These are phyloP conservation scores for Eristalis intricaria DNA, from an alignment of 2,888 invertebrate species.

Conservation along the genomic window DNA sequence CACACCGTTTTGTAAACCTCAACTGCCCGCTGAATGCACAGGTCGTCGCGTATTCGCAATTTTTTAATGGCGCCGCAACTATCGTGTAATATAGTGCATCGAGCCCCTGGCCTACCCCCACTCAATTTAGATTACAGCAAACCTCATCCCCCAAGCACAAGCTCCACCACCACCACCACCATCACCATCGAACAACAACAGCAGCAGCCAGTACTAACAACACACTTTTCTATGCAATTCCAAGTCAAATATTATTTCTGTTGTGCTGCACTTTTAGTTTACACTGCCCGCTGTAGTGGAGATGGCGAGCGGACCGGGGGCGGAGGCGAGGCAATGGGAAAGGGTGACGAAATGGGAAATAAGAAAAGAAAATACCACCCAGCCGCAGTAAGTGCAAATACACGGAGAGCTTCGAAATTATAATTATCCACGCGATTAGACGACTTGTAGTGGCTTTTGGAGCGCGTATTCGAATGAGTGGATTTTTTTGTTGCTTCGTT, in stretches of 20 bases:
- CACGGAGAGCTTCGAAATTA: constrained; percentile 21
- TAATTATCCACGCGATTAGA: constrained; percentile 57
- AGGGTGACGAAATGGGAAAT: not conserved
- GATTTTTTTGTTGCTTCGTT: not conserved
- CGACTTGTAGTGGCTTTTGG: constrained; percentile 43
- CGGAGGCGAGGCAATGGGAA: not conserved
- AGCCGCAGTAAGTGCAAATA: constrained; percentile 25
- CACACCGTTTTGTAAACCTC: not conserved
- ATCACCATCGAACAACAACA: constrained; percentile 35
- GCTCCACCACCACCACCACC: not conserved
- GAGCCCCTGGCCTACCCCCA: not conserved
- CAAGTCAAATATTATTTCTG: constrained; percentile 61
- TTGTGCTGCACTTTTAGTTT: constrained; percentile 52
- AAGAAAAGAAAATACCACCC: constrained; percentile 15
- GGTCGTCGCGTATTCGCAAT: not conserved
- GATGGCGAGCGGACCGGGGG: constrained; percentile 3
- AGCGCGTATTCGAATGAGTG: constrained; percentile 13
- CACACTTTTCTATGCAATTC: constrained; percentile 48
- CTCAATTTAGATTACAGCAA: not conserved
- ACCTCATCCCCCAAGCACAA: not conserved
- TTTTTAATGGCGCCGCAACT: not conserved
- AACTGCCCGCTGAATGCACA: not conserved
- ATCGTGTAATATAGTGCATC: not conserved
- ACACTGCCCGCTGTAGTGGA: not conserved
- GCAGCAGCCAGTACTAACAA: not conserved